Percentiles rank a stretch among this genome's conserved stretches.
Conservation (phyloP, 2,113 vertebrate genomes). For the Gila orcuttii region DNA sequence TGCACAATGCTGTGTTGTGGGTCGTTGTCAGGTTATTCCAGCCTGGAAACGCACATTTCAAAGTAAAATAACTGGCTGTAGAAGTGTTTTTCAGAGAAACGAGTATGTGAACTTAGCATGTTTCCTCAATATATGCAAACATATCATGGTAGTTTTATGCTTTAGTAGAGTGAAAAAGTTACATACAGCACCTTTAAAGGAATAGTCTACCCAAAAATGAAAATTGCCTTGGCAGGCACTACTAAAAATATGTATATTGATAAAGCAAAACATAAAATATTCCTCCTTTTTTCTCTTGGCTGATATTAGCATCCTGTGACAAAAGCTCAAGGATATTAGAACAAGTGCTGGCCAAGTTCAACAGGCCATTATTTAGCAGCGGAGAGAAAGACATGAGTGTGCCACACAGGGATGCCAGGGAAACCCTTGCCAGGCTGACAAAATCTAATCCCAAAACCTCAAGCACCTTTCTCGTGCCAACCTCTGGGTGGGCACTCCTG, state of each 20-base stretch:
- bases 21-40: not conserved
- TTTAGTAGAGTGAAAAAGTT: too few relatives aligned
- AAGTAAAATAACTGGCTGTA: too few relatives aligned
- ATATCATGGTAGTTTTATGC: too few relatives aligned
- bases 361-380: slow-evolving; percentile 30
- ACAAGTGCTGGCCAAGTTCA: slow-evolving; percentile 11
- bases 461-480: slow-evolving; percentile 45
- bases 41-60: too few relatives aligned
- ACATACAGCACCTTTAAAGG: too few relatives aligned
- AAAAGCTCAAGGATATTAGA: slow-evolving; percentile 12
- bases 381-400: slow-evolving; percentile 3
- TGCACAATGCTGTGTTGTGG: not conserved
- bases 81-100: too few relatives aligned
- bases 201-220: not conserved
- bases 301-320: not conserved
- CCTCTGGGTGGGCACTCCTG: slow-evolving; percentile 56
- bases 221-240: not conserved
- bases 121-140: too few relatives aligned
- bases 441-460: slow-evolving; percentile 45
- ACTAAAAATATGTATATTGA: not conserved
- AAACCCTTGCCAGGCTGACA: slow-evolving; percentile 34
- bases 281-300: not conserved
- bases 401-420: slow-evolving; percentile 42
- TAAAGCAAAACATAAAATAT: not conserved
- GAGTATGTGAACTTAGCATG: too few relatives aligned